These are phyloP conservation scores for Eulemur coronatus DNA, from an alignment of 2,797 vertebrate species.

Conservation along the genomic window DNA sequence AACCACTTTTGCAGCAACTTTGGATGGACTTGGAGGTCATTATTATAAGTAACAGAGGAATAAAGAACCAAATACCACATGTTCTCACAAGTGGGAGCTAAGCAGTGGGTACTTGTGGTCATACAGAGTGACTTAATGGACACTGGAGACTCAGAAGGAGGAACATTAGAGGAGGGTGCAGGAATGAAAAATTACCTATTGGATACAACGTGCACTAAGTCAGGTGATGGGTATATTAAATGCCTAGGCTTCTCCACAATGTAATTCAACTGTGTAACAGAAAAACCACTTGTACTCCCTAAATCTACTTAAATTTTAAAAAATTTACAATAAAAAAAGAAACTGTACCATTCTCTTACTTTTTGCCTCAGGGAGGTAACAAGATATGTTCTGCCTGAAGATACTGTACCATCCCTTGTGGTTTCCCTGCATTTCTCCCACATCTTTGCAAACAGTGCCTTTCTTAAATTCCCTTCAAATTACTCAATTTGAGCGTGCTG, in stretches of 20 bases:
- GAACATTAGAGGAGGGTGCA: not conserved
- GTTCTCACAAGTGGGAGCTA: not conserved
- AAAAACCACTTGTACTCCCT: not conserved
- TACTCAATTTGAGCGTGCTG: not conserved
- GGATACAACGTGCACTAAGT: not conserved
- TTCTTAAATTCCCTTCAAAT: not conserved
- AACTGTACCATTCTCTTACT: not conserved
- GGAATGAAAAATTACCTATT: not conserved
- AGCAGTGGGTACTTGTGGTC: not conserved
- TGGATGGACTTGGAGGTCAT: not conserved
- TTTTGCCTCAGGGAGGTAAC: not conserved
- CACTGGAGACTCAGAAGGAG: not conserved
- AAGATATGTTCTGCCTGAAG: not conserved
- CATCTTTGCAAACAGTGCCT: not conserved
- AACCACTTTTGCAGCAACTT: not conserved
- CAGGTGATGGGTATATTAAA: not conserved
- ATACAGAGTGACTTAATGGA: not conserved
- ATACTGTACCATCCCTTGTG: not conserved
- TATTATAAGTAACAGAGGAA: not conserved
- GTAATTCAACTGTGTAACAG: not conserved
- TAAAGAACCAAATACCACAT: not conserved
- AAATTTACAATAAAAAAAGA: not conserved
- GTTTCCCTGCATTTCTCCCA: not conserved
- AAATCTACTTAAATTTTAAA: not conserved
- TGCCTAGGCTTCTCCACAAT: not conserved